These are phyloP conservation scores for Tetramorium parvispinum DNA, from an alignment of 1,140 invertebrate genomes.

Conservation along the genomic window DNA sequence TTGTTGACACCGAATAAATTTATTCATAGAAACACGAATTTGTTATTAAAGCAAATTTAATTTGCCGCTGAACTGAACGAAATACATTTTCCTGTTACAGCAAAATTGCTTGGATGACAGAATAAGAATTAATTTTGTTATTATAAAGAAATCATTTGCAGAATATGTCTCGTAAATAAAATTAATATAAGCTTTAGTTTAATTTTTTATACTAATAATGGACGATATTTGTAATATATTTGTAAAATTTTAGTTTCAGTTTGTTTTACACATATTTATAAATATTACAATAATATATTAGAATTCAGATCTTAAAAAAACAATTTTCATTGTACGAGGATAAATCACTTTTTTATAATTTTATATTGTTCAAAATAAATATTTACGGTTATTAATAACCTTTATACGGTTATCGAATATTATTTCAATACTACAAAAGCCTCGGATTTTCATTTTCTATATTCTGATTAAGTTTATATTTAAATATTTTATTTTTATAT, in stretches of 20 bases:
- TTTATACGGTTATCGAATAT: background rate
- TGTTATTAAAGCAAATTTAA: slow-evolving; percentile 6
- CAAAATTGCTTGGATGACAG: background rate
- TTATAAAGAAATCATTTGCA: background rate
- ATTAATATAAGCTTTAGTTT: background rate
- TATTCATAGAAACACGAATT: background rate
- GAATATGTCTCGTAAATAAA: background rate
- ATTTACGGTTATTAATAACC: background rate
- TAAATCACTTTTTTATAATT: background rate
- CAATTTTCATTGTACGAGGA: background rate
- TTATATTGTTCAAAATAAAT: background rate
- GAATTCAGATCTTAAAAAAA: background rate
- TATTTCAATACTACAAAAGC: background rate
- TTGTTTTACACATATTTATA: background rate
- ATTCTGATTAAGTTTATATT: background rate
- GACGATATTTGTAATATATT: background rate
- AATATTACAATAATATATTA: background rate
- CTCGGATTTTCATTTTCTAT: background rate
- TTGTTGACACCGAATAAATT: background rate
- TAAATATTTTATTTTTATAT: slow-evolving; percentile 13
- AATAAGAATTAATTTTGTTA: background rate
- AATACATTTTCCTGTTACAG: background rate
- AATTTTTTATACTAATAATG: background rate
- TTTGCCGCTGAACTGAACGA: background rate
- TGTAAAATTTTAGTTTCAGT: background rate